Evolutionary conservation across 2,797 vertebrate genomes (phyloP), one percentile per base, ranked within the genome.

Genomic region (Tragopan temminckii): DNA sequence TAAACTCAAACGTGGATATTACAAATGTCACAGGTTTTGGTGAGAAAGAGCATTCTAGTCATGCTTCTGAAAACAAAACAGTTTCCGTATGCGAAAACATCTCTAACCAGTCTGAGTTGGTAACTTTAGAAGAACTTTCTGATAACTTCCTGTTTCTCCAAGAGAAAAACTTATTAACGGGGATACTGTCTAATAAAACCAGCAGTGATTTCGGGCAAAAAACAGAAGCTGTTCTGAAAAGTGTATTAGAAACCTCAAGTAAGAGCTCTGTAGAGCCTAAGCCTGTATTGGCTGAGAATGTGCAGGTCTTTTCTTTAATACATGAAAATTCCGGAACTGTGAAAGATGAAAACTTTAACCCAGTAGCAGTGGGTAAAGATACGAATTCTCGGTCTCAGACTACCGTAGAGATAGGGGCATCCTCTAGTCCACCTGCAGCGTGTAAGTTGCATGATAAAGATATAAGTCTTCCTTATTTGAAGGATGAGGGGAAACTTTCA

Each of bases 71-170:
- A 97, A 94, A 96, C 17, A 98, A 98, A 84, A 78, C 96, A 12
- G n/a, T 95, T 96, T 94, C 95, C 45, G 85, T 93, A n/a, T 59
- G 91, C 87, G 96, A 95, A 58, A 96, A 85, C 85, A 95, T 96
- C 50, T 86, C 91, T 58, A 95, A 95, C 86, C 97, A 97, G 40
- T 88, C 96, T 3, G 96, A 94, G 74, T 66, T 98, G 92, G 91
- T 98, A 91, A 98, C 97, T 91, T 93, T 96, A 63, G 98, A 99
- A 87, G 98, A 98, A 94, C 97, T 99, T 29, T 92, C 97, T 10
- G 98, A 98, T 80, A 99, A 99, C 96, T 99, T 98, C 89, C 57
- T 98, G 77, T 99, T 99, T 97, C 98, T 99, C 89, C 98, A 97
- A 94, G 98, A 99, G 83, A 99, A 98, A 48, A 98, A 97, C 77